phyloP scores from a whole-genome alignment of 35 echinoderm and acorn worm genomes.

The Patiria miniata region DNA sequence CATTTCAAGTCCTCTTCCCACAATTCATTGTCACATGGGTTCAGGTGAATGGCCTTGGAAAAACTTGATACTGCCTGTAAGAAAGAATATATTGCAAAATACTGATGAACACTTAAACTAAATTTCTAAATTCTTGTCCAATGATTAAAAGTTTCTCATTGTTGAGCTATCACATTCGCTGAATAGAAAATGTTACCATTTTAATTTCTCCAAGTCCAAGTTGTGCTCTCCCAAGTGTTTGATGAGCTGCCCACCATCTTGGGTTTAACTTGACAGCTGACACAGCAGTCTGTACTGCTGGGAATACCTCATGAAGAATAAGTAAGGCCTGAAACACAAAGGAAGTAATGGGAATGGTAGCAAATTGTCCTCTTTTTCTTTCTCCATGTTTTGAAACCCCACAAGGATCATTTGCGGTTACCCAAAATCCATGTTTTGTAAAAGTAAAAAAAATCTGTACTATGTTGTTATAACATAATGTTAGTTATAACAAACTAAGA shows the following conservation, averaged over 20 bases:
- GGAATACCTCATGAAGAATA: constrained; percentile 79
- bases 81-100: neutral
- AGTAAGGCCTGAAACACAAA: constrained; percentile 55
- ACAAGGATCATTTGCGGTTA: no score
- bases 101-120: neutral
- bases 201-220: constrained; percentile 77
- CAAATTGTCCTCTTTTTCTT: neutral
- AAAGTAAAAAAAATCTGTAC: no score
- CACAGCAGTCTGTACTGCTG: constrained; percentile 82
- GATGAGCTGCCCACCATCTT: constrained; percentile 54
- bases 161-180: neutral
- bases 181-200: constrained; percentile 43
- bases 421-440: no score
- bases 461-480: no score
- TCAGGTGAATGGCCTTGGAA: constrained; percentile 64
- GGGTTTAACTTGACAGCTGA: constrained; percentile 47
- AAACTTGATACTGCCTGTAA: constrained; percentile 74
- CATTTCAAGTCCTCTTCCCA: constrained; percentile 79
- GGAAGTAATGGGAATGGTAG: neutral
- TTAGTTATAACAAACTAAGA: no score
- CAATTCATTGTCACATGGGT: constrained; percentile 64
- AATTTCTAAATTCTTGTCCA: neutral
- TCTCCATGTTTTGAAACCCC: no score
- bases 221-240: constrained; percentile 61
- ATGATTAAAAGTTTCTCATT: neutral